Conservation (phyloP, 2,113 vertebrate species). For the Sarotherodon lohbergeri region DNA sequence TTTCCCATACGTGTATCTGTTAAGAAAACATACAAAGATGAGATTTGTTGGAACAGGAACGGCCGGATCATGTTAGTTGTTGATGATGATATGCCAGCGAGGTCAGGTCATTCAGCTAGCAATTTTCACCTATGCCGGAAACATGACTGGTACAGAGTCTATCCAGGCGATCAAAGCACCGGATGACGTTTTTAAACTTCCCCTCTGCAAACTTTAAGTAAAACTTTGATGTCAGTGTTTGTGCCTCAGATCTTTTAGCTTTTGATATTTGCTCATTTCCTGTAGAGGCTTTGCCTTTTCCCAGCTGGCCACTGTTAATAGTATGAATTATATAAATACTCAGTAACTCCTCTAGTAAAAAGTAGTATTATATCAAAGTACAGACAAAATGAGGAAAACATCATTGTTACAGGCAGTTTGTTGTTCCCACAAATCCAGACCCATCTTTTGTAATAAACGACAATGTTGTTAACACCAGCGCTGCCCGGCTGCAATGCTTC, state of each 20-base stretch:
- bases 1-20: conserved; percentile 75
- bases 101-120: neutral
- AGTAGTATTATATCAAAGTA: neutral
- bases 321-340: neutral
- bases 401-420: neutral
- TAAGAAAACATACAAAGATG: neutral
- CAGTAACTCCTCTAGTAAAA: neutral
- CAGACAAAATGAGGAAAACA: neutral
- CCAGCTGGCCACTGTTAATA: neutral
- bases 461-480: neutral
- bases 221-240: neutral
- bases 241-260: neutral
- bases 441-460: neutral
- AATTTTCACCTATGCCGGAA: neutral
- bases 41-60: neutral
- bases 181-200: neutral
- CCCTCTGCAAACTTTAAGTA: neutral
- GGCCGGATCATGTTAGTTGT: neutral
- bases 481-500: neutral
- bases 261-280: neutral
- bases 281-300: neutral
- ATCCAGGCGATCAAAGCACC: neutral
- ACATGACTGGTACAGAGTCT: neutral
- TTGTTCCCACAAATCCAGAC: neutral
- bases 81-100: neutral